Evolutionary conservation across 2,113 vertebrate genomes (phyloP), one percentile per base, ranked within the genome.

Genomic region (Hypocryptadius cinnamomeus): DNA sequence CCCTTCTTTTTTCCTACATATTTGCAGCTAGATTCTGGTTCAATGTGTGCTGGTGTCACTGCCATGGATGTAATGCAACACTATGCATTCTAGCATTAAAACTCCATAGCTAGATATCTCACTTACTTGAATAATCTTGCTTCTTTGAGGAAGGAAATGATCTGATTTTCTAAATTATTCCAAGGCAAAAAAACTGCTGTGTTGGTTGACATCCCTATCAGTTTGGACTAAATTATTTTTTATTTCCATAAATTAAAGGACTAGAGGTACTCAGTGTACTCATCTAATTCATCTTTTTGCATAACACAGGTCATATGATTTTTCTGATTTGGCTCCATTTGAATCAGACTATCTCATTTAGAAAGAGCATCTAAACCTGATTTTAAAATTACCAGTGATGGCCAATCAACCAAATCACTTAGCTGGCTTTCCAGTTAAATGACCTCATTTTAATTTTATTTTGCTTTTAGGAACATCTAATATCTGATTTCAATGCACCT

Each of bases 371-470:
- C 42, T 57, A 63, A 91, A 85, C 50, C 17, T n/a, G 48, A 83
- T 93, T 86, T 91, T 50, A 65, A 94, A 85, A 85, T 77, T 85
- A 77, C 40, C 54, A 85, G 28, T 59, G 63, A 93, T 54, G 33
- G 13, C 14, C 8, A 90, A 77, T 90, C 81, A 94, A 89, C 50
- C 18, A 90, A 94, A 85, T 57, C 53, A 63, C 25, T 93, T 63
- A 31, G 19, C 6, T 86, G 68, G 31, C 40, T 89, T 92, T 89
- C 61, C 73, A 91, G 85, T 61, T 76, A 91, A 94, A 91, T 79
- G 17, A 76, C 56, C 51, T 92, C 24, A 80, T 85, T 92, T 85
- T 72, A 85, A 90, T 94, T 90, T 90, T 89, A 65, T 87, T 95
- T 70, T 68, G 14, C 21, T 87, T 83, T 87, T 65, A 87, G 53